Base-by-base conservation (phyloP, 2,113 vertebrate genomes). In the human region DNA sequence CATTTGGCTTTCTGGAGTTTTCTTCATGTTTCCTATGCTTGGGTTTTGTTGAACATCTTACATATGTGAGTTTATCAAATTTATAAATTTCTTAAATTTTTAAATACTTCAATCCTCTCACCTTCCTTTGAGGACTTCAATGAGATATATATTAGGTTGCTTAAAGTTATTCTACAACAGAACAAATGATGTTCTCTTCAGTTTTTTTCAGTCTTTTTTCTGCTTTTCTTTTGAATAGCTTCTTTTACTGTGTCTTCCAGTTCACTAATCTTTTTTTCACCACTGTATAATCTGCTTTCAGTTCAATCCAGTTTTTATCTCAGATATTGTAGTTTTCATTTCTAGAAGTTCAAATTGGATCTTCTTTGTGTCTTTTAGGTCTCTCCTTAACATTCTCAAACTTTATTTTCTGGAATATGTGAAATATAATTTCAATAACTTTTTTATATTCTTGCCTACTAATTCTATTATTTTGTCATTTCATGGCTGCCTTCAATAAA, bases 391-490 rank as follows among this genome's bases (percentile, higher is more conserved):
- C 18, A 32, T 90, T 96, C 81, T 72, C 50, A 95, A 64, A 55
- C 9, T 89, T 96, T 70, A 70, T 90, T 95, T 97, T 93, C 75
- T 95, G 55, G 20, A 96, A 20, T 22, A 73, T 73, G 23, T 78
- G 70, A 93, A 88, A 83, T 90, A 70, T 3, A 76, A 23, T 90
- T 95, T 73, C n/a, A 93, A 12, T 95, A 96, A 78, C 45, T 61
- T 35, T 64, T 66, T 35, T 9, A 57, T 89, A 81, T 59, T 6
- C 35, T 75, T 82, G 10, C 78, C 45, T 95, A 27, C 25, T 85
- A 82, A 64, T 85, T 93, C 17, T 90, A 5, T 72, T 81, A 38
- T 79, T 80, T 11, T 86, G 3, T 61, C 32, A 61, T 64, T 91
- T 95, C 52, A 32, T 95, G 61, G 32, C 57, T 95, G 25, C 6